Conservation (phyloP, 2,113 vertebrate species). For the Columba livia region DNA sequence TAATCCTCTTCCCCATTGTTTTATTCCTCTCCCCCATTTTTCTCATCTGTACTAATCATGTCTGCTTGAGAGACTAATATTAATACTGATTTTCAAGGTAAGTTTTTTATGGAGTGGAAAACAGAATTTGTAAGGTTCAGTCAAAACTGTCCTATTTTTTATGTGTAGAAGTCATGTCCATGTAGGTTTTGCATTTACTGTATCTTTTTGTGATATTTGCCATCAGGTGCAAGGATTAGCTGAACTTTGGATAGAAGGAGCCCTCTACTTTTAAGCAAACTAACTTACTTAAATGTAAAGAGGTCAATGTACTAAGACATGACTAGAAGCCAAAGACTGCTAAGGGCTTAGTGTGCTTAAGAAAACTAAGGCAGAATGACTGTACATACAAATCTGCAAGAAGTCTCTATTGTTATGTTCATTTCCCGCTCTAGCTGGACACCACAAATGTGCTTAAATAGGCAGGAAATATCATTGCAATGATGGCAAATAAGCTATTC, state of each 20-base stretch:
- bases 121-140: neutral
- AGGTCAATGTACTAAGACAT: neutral
- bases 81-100: neutral
- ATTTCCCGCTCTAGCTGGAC: neutral
- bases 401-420: neutral
- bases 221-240: neutral
- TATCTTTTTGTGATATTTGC: neutral
- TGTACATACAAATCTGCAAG: neutral
- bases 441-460: neutral
- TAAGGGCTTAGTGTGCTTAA: neutral
- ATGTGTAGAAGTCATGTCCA: neutral
- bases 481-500: neutral
- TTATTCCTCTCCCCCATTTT: neutral
- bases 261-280: neutral
- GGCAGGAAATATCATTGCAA: neutral
- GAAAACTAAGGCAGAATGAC: constrained; percentile 3
- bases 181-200: neutral
- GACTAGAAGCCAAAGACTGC: neutral
- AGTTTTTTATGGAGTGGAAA: neutral
- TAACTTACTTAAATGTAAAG: constrained; percentile 34
- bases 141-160: neutral
- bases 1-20: neutral
- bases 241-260: neutral
- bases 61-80: neutral
- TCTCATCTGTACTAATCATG: neutral